Conservation (phyloP, 2,797 vertebrate species). For the Hippoglossus hippoglossus region DNA sequence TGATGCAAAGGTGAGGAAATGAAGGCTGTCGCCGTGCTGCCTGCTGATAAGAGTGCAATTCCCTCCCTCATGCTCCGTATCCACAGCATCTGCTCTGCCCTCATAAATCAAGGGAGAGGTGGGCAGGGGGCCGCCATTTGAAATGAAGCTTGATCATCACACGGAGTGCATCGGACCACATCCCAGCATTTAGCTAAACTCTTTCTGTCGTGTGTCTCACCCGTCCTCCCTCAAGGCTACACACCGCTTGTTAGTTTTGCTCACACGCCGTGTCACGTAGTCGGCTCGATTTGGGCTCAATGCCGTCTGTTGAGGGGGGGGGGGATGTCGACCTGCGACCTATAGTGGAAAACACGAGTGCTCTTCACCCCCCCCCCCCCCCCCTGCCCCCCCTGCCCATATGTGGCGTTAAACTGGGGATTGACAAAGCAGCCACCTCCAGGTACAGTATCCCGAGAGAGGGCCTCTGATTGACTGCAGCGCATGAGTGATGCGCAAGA, state of each 20-base stretch:
- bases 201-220: slow-evolving; percentile 48
- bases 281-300: slow-evolving; percentile 31
- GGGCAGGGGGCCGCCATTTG: slow-evolving; percentile 68
- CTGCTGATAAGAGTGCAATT: slow-evolving; percentile 31
- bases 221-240: slow-evolving; percentile 46
- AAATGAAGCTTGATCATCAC: slow-evolving; percentile 66
- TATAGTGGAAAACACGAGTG: slow-evolving; percentile 44
- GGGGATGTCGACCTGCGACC: slow-evolving; percentile 44
- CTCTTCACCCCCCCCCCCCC: slow-evolving; percentile 48
- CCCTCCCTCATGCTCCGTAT: slow-evolving; percentile 44
- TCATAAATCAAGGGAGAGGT: slow-evolving; percentile 76
- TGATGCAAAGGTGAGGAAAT: slow-evolving; percentile 71
- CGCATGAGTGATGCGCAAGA: slow-evolving; percentile 44
- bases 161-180: slow-evolving; percentile 49
- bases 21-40: slow-evolving; percentile 45
- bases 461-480: slow-evolving; percentile 32
- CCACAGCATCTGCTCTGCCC: slow-evolving; percentile 74
- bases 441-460: slow-evolving; percentile 46
- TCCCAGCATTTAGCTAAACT: slow-evolving; percentile 50
- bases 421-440: slow-evolving; percentile 61
- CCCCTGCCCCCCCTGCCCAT: slow-evolving; percentile 2
- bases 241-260: slow-evolving; percentile 56
- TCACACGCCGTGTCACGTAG: slow-evolving; percentile 33
- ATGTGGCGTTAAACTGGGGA: slow-evolving; percentile 55
- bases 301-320: slow-evolving; percentile 61